Evolutionary conservation across 2,797 vertebrate genomes (phyloP).

Genomic region (Gallinago solitaria): DNA sequence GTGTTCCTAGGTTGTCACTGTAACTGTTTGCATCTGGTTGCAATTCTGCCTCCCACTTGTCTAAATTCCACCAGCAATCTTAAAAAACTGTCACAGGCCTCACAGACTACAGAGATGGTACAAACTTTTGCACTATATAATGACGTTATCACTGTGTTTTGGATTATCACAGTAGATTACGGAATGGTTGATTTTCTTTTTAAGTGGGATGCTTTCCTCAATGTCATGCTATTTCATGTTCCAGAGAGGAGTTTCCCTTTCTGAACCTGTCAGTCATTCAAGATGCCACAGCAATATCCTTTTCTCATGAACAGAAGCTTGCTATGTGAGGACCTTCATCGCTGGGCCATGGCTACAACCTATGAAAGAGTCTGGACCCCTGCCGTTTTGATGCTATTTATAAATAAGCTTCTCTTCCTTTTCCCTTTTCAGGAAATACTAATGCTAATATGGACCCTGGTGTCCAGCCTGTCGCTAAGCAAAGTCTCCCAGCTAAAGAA

Average conservation of each 20-base stretch:
- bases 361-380: neutral
- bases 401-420: neutral
- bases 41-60: neutral
- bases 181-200: neutral
- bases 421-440: constrained; percentile 2
- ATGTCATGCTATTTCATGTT: neutral
- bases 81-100: neutral
- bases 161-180: neutral
- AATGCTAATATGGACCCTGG: neutral
- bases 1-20: neutral
- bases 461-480: neutral
- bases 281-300: neutral
- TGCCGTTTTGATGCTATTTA: neutral
- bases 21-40: neutral
- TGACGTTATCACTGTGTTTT: neutral
- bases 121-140: neutral
- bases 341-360: neutral
- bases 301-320: neutral
- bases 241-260: neutral
- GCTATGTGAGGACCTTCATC: neutral
- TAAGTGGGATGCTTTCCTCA: neutral
- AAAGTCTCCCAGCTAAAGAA: neutral
- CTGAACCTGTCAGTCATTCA: neutral
- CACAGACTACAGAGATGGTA: neutral
- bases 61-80: neutral